Base-by-base conservation (phyloP, 2,888 invertebrate genomes). In the Apotomis turbidana region DNA sequence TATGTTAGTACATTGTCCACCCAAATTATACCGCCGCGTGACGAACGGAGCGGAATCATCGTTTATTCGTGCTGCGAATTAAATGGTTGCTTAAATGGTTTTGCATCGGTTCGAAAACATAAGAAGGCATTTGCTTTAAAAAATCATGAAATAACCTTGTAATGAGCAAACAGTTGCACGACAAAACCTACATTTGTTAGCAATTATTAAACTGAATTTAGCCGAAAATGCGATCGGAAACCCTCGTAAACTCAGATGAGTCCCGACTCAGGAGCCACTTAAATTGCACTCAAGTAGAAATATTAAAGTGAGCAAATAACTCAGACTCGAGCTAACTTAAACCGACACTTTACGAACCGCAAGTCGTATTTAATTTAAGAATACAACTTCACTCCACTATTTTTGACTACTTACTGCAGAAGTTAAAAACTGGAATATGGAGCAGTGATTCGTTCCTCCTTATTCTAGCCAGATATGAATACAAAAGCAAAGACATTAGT, bases 321-420 rank as follows among this genome's bases (percentile, higher is more conserved):
- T 83, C 82, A 78, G 80, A 78, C 80, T 75, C 74, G 74, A 78
- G 75, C 76, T 77, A 74, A 77, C 75, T 74, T 77, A 75, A 78
- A 81, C 80, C 78, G 78, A 81, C 83, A 81, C 78, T 83, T 83
- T 81, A 71, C 57, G 71, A 57, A 54, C 27, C 54, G 46, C 59
- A 51, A 13, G 49, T 67, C 61, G 67, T 49, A 67, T 71, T 71
- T 71, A 71, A 71, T 71, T 71, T 57, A 57, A 67, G 46, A 71
- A 67, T 71, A 71, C 71, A 67, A 61, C 67, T 71, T 71, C 67
- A 61, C 36, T 44, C 46, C 13, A n/a, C 38, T 49, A 55, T 67
- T 67, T 58, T 38, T 10, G 44, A 58, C 9, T n/a, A n/a, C n/a
- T 49, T 10, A 15, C 1, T 27, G 27, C 27, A 27, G 27, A 27